phyloP scores from a whole-genome alignment of 2,797 vertebrate genomes.

The Anomalospiza imberbis region DNA sequence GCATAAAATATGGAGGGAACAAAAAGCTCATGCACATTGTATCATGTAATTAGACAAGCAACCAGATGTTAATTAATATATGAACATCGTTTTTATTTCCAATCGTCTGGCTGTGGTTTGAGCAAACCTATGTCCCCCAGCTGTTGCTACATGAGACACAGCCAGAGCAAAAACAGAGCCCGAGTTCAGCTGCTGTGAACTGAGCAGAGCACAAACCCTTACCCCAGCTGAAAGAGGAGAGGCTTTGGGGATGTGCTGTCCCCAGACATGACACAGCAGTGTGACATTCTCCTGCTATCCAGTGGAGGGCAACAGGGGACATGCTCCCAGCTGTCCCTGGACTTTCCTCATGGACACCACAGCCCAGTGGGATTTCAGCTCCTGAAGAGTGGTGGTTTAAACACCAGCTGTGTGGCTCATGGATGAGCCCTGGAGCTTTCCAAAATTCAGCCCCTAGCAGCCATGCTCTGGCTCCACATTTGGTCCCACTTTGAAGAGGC shows the following conservation, averaged over 20 bases:
- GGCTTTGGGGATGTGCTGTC: background rate
- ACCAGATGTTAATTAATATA: conserved; percentile 65
- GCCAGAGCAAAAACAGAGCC: conserved; percentile 30
- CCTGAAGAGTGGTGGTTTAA: background rate
- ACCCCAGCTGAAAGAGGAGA: conserved; percentile 34
- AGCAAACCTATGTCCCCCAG: conserved; percentile 52
- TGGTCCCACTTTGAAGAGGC: background rate
- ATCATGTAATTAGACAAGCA: conserved; percentile 6
- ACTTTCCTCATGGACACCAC: background rate
- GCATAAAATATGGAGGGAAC: conserved; percentile 59
- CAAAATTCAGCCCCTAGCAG: background rate
- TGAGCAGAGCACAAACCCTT: background rate
- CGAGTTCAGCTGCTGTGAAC: conserved; percentile 16
- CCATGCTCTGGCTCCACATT: background rate
- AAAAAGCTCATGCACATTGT: conserved; percentile 40
- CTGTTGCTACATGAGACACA: conserved; percentile 28
- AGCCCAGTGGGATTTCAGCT: background rate
- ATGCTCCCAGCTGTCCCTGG: background rate
- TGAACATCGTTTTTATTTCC: conserved; percentile 51
- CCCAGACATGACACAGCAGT: background rate
- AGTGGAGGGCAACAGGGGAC: conserved; percentile 53
- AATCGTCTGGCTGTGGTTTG: conserved; percentile 60
- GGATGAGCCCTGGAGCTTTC: background rate
- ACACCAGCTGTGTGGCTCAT: background rate
- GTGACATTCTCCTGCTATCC: conserved; percentile 24